Conservation (phyloP, 2,113 vertebrate species). For the Vimba vimba region DNA sequence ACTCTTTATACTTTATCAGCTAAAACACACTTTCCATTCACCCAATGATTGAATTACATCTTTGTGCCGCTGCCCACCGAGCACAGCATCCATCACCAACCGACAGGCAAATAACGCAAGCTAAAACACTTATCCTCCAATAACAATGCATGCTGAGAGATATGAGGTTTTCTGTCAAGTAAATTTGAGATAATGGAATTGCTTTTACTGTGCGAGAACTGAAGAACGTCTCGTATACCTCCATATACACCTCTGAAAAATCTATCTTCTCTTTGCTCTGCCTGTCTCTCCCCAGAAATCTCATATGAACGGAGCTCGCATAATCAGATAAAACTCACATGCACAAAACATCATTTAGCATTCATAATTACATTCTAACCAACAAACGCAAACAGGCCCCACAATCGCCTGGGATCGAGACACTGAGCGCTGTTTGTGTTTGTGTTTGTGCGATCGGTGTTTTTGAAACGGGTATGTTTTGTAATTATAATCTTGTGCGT, state of each 20-base stretch:
- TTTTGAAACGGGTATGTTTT: constrained; percentile 1
- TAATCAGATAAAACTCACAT: constrained; percentile 45
- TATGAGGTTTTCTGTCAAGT: constrained; percentile 15
- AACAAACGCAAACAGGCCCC: constrained; percentile 51
- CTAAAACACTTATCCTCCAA: constrained; percentile 26
- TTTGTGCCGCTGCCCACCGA: constrained; percentile 5
- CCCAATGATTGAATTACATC: constrained; percentile 26
- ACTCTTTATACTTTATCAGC: not conserved
- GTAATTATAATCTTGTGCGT: not conserved
- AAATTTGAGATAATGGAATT: constrained; percentile 27
- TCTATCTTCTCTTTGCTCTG: constrained; percentile 25
- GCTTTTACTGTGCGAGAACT: not conserved
- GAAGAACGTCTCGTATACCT: not conserved
- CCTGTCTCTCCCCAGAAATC: constrained; percentile 21
- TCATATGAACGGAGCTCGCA: constrained; percentile 34
- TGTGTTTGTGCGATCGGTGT: not conserved
- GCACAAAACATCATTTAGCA: constrained; percentile 38
- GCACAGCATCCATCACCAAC: constrained; percentile 17
- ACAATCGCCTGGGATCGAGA: constrained; percentile 13
- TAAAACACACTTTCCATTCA: constrained; percentile 22
- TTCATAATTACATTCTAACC: constrained; percentile 47
- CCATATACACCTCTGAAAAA: constrained; percentile 1
- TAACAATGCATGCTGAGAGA: constrained; percentile 20
- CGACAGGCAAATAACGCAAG: not conserved
- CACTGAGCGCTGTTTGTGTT: constrained; percentile 11